Base-by-base conservation (phyloP, 2,888 invertebrate genomes). In the Sphinx pinastri region DNA sequence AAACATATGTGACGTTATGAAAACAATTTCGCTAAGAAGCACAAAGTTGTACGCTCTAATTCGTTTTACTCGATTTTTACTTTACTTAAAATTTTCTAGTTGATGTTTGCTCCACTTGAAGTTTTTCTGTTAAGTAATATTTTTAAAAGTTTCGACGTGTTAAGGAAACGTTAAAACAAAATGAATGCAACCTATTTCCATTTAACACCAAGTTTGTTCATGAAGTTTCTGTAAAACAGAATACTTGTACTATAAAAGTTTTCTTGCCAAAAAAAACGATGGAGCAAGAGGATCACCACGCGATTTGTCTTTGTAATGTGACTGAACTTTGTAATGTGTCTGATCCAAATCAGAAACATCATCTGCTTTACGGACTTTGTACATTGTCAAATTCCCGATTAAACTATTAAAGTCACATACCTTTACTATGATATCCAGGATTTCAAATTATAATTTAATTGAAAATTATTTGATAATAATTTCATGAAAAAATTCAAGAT, bases 101-200 rank as follows among this genome's bases (percentile, higher is more conserved):
- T 49, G 63, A 19, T 63, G 63, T 63, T 63, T 63, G 63, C 49
- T 47, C 47, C 60, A 63, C 63, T 63, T 49, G 49, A 49, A 63
- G 49, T 63, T 60, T 60, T 60, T 47, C 63, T 19, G 47, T 63
- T 49, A 19, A 47, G 13, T 49, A 13, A 49, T 63, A 63, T 47
- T 68, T 57, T 57, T 68, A 45, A 57, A 57, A 68, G 68, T 68
- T 68, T 47, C 68, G 57, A 45, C 68, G 47, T 55, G 68, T 68
- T 57, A 49, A 63, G 7, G 49, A 63, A 59, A 52, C 16, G 51
- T 31, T 31, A 58, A 58, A 58, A 59, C 55, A 60, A 67, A 67
- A 71, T 51, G 31, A 63, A 49, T 13, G 63, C 25, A 19, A 49
- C 63, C 6, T 49, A 49, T 19, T 71, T 68, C 52, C 51, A 72